Conservation (phyloP, 2,113 vertebrate species). For the Rutilus rutilus region DNA sequence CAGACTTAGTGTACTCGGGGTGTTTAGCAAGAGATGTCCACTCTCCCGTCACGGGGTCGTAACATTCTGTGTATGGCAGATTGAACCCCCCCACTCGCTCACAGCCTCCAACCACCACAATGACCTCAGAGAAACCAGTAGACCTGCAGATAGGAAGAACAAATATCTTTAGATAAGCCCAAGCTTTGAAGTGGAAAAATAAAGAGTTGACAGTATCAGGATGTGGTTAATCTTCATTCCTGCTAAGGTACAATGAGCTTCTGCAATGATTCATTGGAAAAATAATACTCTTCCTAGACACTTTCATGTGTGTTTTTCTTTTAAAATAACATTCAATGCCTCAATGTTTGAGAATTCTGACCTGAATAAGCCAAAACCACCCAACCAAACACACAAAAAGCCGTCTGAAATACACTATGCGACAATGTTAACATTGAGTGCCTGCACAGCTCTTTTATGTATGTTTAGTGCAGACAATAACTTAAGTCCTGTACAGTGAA, state of each 20-base stretch:
- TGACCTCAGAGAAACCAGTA: conserved; percentile 96
- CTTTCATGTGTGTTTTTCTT: too few relatives aligned
- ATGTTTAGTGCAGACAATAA: not conserved
- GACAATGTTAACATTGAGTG: not conserved
- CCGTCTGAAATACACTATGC: not conserved
- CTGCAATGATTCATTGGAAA: not conserved
- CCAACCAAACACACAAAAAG: not conserved
- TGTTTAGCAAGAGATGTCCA: conserved; percentile 98
- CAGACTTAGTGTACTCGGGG: conserved; percentile 97
- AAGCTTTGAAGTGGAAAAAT: not conserved
- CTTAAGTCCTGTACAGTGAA: not conserved
- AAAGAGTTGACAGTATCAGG: not conserved
- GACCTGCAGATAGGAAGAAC: conserved; percentile 76
- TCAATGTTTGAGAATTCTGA: not conserved
- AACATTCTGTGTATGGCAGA: conserved; percentile 96
- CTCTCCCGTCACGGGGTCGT: conserved; percentile 94
- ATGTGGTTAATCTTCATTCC: not conserved
- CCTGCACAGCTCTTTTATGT: not conserved
- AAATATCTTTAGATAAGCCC: not conserved
- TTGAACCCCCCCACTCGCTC: conserved; percentile 96
- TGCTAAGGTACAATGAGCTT: not conserved
- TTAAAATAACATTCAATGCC: not conserved
- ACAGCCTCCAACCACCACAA: conserved; percentile 97
- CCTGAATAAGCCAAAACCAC: not conserved
- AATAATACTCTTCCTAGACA: not conserved